phyloP scores from a whole-genome alignment of 2,888 invertebrate species.

The Seira sanloemensis region DNA sequence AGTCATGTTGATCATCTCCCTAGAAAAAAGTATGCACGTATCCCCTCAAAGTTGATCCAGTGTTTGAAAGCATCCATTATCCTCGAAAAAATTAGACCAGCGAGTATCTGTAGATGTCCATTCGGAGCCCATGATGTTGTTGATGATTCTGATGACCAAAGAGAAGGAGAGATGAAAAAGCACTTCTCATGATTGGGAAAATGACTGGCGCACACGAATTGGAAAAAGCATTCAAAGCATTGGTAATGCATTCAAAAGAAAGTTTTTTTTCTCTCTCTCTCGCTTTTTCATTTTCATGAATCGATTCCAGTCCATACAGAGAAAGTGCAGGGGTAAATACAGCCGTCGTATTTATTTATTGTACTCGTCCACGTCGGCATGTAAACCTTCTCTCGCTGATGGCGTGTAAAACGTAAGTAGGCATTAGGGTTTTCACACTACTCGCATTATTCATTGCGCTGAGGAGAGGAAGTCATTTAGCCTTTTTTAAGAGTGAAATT shows the following conservation, averaged over 20 bases:
- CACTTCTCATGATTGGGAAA: slow-evolving; percentile 64
- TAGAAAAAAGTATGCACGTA: not conserved
- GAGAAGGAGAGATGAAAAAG: slow-evolving; percentile 57
- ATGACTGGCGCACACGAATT: slow-evolving; percentile 53
- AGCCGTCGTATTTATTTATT: too few species aligned
- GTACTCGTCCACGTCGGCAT: too few species aligned
- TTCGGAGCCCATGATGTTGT: slow-evolving; percentile 22
- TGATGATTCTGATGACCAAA: slow-evolving; percentile 49
- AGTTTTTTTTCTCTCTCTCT: too few species aligned
- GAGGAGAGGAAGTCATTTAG: too few species aligned
- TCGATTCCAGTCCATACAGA: too few species aligned
- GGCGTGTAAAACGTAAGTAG: not conserved
- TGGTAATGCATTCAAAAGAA: slow-evolving; percentile 4
- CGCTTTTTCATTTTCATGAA: not conserved
- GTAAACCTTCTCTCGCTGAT: too few species aligned
- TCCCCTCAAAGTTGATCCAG: not conserved
- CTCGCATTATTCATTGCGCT: too few species aligned
- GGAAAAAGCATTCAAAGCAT: too few species aligned
- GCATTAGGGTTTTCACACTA: not conserved
- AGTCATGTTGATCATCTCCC: not conserved
- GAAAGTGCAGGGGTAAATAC: not conserved
- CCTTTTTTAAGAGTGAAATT: too few species aligned
- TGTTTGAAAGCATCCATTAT: not conserved
- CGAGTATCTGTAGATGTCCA: not conserved
- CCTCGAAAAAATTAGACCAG: not conserved